phyloP scores from a whole-genome alignment of 2,113 vertebrate species.

The Calidris pygmaea region DNA sequence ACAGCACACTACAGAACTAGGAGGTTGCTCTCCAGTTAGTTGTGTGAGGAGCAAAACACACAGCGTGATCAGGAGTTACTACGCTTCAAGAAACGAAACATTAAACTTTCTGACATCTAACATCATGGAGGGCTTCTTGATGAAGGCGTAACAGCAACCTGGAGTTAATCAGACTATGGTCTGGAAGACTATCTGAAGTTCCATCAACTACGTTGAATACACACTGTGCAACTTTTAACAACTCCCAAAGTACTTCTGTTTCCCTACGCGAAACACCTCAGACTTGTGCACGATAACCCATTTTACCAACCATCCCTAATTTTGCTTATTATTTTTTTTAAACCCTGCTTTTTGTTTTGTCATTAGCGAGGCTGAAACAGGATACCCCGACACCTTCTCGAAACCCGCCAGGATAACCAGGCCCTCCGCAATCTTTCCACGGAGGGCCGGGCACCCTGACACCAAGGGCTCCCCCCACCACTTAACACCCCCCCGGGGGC shows the following conservation, averaged over 20 bases:
- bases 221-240: background rate
- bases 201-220: fast-evolving
- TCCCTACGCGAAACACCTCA: background rate
- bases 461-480: too few relatives aligned
- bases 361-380: background rate
- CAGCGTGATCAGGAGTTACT: background rate
- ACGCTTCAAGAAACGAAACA: background rate
- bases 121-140: background rate
- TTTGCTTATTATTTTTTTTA: background rate
- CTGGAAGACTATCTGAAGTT: background rate
- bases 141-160: background rate
- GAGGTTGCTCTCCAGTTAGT: background rate
- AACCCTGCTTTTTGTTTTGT: background rate
- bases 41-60: background rate
- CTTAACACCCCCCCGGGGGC: fast-evolving
- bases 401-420: background rate
- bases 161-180: background rate
- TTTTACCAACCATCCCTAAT: background rate
- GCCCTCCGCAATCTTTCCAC: background rate
- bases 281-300: background rate
- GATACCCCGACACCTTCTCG: background rate
- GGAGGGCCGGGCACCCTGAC: background rate
- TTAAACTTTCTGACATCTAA: background rate
- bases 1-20: background rate
- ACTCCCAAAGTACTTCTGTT: background rate